These are phyloP conservation scores for Rhabdophis nuchalis DNA, from an alignment of 2,797 vertebrate species.

Conservation along the genomic window DNA sequence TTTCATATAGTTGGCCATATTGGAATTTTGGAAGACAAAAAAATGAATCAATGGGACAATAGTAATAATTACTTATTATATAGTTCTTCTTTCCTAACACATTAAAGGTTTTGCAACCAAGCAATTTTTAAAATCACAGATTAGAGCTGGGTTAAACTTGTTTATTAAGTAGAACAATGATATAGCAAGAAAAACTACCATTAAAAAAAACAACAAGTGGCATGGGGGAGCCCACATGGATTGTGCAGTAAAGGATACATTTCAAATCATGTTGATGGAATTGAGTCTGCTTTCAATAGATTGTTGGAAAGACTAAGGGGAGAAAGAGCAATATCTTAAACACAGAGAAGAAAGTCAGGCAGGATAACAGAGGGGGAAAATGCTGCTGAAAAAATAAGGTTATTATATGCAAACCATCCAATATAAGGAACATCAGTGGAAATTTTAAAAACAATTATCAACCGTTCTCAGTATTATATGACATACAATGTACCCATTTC, in stretches of 20 bases:
- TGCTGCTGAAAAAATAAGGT: neutral
- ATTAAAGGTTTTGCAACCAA: neutral
- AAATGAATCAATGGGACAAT: neutral
- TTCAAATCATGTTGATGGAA: neutral
- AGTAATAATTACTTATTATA: neutral
- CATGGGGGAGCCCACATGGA: neutral
- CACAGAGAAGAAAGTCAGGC: neutral
- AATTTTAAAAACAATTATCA: neutral
- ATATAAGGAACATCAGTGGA: neutral
- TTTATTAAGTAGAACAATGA: neutral
- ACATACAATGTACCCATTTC: neutral
- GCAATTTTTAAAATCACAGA: neutral
- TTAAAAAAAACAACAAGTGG: neutral
- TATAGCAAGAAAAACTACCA: neutral
- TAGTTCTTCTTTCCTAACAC: neutral
- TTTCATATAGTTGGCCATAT: neutral
- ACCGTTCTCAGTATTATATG: neutral
- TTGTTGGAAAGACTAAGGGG: neutral
- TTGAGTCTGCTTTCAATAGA: neutral
- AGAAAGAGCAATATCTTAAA: neutral
- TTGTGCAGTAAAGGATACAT: neutral
- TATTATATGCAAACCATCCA: neutral
- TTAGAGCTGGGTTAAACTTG: neutral
- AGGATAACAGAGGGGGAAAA: neutral
- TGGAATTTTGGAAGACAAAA: neutral